Percentiles rank a stretch among this genome's conserved stretches.
phyloP scores from a whole-genome alignment of 2,888 invertebrate species.

The Nebria salina region DNA sequence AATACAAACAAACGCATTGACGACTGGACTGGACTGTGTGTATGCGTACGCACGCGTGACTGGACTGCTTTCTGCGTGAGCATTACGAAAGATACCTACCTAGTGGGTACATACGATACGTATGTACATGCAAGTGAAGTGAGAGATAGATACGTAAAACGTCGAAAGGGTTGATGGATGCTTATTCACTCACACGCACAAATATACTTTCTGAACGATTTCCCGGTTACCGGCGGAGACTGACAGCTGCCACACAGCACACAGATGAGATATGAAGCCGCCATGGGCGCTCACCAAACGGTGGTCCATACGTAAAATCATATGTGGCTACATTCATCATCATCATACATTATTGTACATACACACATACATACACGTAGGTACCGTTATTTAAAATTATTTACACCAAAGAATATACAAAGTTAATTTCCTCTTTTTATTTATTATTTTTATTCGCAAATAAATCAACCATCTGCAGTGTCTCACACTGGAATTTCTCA shows the following conservation, averaged over 20 bases:
- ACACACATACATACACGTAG: too few relatives aligned
- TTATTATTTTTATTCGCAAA: too few relatives aligned
- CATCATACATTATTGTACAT: too few relatives aligned
- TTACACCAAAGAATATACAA: too few relatives aligned
- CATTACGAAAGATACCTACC: background rate
- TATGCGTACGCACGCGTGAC: background rate
- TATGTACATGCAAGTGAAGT: background rate
- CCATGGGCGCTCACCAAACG: slow-evolving; percentile 8
- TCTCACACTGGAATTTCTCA: too few relatives aligned
- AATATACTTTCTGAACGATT: slow-evolving; percentile 2
- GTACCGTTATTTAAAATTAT: too few relatives aligned
- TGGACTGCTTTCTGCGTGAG: background rate
- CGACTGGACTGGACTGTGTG: slow-evolving; percentile 4
- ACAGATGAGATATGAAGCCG: slow-evolving; percentile 17
- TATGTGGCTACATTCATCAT: background rate
- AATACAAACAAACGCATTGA: slow-evolving; percentile 12
- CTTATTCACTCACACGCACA: background rate
- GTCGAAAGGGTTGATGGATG: background rate
- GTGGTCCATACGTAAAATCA: background rate
- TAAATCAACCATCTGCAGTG: too few relatives aligned
- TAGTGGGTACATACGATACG: too few relatives aligned
- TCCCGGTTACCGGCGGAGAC: slow-evolving; percentile 7
- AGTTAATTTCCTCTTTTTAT: too few relatives aligned
- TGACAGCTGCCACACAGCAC: slow-evolving; percentile 20
- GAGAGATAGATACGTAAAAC: background rate